Percentiles rank a stretch among this genome's conserved stretches.
phyloP scores from a whole-genome alignment of 2,797 vertebrate species.

The Melanotaenia trifasciata region DNA sequence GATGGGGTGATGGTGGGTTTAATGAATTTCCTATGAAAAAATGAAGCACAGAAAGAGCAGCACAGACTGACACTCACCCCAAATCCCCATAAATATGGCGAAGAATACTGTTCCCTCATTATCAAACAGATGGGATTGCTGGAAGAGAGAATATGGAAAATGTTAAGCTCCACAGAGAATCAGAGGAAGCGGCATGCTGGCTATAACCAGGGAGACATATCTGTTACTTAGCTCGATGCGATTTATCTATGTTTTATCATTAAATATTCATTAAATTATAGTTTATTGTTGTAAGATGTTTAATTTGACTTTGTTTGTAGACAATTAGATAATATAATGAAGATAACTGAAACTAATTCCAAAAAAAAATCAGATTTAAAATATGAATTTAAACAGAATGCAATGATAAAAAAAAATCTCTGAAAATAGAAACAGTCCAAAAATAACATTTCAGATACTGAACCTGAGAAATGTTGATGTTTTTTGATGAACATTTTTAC shows the following conservation, averaged over 20 bases:
- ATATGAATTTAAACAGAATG: neutral
- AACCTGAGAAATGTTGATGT: neutral
- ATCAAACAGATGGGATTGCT: conserved; percentile 97
- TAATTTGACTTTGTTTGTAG: neutral
- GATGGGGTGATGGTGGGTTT: neutral
- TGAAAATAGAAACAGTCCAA: neutral
- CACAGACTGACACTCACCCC: conserved; percentile 88
- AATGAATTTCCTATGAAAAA: conserved; percentile 15
- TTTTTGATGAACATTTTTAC: neutral
- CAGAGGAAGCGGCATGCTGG: conserved; percentile 36
- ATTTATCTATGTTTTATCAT: neutral
- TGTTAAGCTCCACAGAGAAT: conserved; percentile 24
- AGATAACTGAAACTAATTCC: neutral
- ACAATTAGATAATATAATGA: neutral
- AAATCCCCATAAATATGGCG: conserved; percentile 98
- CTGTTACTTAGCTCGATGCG: conserved; percentile 44
- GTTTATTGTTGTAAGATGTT: neutral
- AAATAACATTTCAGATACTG: neutral
- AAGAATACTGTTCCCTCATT: conserved; percentile 96
- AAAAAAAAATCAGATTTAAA: neutral
- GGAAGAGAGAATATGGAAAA: conserved; percentile 57
- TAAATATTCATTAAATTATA: neutral
- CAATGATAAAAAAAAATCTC: neutral
- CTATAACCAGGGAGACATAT: conserved; percentile 36
- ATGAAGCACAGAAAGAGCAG: conserved; percentile 28